A percentile compares a stretch with the other conserved stretches of the same genome.
phyloP scores from a whole-genome alignment of 1,140 invertebrate species.

The Monochamus saltuarius region DNA sequence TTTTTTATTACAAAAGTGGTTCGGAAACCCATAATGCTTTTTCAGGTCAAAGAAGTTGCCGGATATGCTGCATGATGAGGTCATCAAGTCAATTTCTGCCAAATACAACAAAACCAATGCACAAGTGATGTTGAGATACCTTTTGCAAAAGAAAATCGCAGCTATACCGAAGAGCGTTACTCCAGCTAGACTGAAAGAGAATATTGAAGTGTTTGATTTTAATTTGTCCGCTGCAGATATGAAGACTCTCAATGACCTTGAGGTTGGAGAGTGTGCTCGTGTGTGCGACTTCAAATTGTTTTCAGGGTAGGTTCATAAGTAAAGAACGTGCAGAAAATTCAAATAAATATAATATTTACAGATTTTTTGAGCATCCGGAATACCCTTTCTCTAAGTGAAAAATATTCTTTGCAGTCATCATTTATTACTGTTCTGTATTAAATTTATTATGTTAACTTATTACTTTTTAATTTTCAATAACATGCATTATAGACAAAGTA shows the following conservation, averaged over 20 bases:
- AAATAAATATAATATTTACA: conserved; percentile 36
- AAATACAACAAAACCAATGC: conserved; percentile 71
- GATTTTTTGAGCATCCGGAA: conserved; percentile 66
- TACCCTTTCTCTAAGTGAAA: conserved; percentile 53
- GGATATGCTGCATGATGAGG: conserved; percentile 67
- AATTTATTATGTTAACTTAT: no score
- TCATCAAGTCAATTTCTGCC: conserved; percentile 68
- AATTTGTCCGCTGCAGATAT: conserved; percentile 59
- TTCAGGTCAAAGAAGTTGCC: conserved; percentile 57
- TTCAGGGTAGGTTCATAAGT: conserved; percentile 37
- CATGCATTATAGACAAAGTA: no score
- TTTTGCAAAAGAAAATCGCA: conserved; percentile 69
- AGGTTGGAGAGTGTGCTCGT: conserved; percentile 62
- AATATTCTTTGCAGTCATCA: no score
- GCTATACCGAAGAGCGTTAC: conserved; percentile 86
- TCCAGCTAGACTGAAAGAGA: conserved; percentile 66
- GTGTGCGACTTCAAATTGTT: conserved; percentile 68
- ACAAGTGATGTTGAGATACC: conserved; percentile 76
- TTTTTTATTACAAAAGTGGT: no score
- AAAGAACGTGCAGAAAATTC: no score
- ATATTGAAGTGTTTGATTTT: conserved; percentile 66
- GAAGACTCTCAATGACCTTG: conserved; percentile 56
- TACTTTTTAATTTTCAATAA: no score
- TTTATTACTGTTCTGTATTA: no score
- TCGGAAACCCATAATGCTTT: conserved; percentile 50